Conservation (phyloP, 2,888 invertebrate species). For the Nebria salina region DNA sequence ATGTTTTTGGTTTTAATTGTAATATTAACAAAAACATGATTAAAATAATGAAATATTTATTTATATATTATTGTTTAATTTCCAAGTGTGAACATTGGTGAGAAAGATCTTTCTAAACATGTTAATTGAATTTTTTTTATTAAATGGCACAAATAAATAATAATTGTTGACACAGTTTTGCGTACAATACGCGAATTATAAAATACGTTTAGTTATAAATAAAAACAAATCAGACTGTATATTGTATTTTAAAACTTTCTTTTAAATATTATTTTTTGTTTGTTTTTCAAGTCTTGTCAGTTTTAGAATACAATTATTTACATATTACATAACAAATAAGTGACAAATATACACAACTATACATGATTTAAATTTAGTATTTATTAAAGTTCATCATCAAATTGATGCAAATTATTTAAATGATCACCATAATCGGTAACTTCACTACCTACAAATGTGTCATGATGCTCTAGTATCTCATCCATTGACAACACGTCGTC, state of each 20-base stretch:
- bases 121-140: neutral
- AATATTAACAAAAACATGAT: neutral
- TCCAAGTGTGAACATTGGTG: neutral
- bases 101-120: too few relatives aligned
- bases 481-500: slow-evolving; percentile 80
- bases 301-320: slow-evolving; percentile 3
- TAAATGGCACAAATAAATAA: slow-evolving; percentile 1
- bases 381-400: slow-evolving; percentile 80
- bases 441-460: slow-evolving; percentile 92
- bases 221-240: neutral
- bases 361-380: neutral
- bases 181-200: neutral
- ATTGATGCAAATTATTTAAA: slow-evolving; percentile 79
- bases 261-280: neutral
- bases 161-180: neutral
- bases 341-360: neutral
- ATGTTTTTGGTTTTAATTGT: neutral
- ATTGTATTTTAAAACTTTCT: neutral
- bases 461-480: slow-evolving; percentile 86
- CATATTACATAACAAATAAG: neutral
- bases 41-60: neutral
- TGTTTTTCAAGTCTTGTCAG: neutral
- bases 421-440: slow-evolving; percentile 90
- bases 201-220: neutral
- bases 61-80: neutral